Percentiles rank a stretch among this genome's conserved stretches.
Conservation (phyloP, 2,797 vertebrate species). For the Rhynchotus rufescens region DNA sequence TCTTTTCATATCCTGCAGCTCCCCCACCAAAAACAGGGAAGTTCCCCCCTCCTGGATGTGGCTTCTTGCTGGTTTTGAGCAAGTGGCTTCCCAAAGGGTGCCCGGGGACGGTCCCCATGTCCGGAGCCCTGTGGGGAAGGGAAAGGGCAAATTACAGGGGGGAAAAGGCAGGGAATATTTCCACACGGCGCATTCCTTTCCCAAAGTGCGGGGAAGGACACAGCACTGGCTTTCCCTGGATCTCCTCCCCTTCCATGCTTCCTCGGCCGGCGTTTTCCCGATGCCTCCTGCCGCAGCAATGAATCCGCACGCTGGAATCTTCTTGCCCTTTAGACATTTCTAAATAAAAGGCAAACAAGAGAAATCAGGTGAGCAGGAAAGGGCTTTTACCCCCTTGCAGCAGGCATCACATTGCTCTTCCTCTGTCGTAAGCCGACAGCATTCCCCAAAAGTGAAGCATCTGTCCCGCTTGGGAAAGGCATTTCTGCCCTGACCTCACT, state of each 20-base stretch:
- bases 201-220: not conserved
- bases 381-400: rapidly evolving
- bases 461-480: not conserved
- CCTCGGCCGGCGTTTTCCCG: rapidly evolving
- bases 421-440: not conserved
- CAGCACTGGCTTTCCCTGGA: too few relatives aligned
- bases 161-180: rapidly evolving
- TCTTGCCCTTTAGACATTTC: not conserved
- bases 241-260: too few relatives aligned
- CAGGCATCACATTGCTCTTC: not conserved
- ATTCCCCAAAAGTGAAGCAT: conserved; percentile 28
- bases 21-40: not conserved
- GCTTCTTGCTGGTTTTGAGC: not conserved
- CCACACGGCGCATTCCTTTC: rapidly evolving
- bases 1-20: not conserved
- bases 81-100: not conserved
- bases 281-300: rapidly evolving
- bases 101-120: rapidly evolving
- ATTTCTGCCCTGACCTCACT: not conserved
- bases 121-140: not conserved
- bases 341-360: not conserved
- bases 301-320: not conserved
- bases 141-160: too few relatives aligned
- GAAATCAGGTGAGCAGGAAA: not conserved
- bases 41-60: not conserved